Conservation (phyloP, 1,140 invertebrate genomes). For the Zaprionus camerounensis region DNA sequence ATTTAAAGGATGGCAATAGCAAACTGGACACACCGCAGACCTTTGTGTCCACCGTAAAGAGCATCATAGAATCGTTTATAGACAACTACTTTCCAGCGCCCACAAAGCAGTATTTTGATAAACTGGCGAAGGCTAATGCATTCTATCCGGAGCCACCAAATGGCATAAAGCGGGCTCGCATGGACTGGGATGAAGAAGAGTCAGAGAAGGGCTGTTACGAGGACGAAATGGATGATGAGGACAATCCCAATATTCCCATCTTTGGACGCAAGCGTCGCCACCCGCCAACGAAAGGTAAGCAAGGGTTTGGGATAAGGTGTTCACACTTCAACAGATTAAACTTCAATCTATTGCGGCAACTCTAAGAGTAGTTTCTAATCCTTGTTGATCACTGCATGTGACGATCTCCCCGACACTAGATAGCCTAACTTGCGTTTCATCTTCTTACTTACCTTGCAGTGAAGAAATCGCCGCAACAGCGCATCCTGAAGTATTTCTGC, state of each 20-base stretch:
- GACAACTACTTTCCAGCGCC: conserved; percentile 99
- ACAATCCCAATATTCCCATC: conserved; percentile 89
- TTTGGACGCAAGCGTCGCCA: conserved; percentile 83
- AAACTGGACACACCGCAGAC: conserved; percentile 90
- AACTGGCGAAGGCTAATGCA: conserved; percentile 53
- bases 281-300: conserved; percentile 71
- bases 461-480: background rate
- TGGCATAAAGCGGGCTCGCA: conserved; percentile 29
- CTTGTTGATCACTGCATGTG: too few species aligned
- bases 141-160: conserved; percentile 70
- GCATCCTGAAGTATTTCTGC: background rate
- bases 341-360: too few species aligned
- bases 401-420: too few species aligned
- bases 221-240: conserved; percentile 71
- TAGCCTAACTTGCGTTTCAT: background rate
- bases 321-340: too few species aligned
- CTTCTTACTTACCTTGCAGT: background rate
- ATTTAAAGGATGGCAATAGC: conserved; percentile 96
- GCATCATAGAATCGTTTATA: conserved; percentile 95
- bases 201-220: conserved; percentile 66
- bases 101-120: conserved; percentile 91
- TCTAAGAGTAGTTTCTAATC: too few species aligned
- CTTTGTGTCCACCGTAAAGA: conserved; percentile 99
- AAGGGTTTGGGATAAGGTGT: too few species aligned
- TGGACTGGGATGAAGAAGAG: conserved; percentile 60